These are phyloP conservation scores for Odontamblyopus lacepedii DNA, from an alignment of 2,797 vertebrate species.

Conservation along the genomic window DNA sequence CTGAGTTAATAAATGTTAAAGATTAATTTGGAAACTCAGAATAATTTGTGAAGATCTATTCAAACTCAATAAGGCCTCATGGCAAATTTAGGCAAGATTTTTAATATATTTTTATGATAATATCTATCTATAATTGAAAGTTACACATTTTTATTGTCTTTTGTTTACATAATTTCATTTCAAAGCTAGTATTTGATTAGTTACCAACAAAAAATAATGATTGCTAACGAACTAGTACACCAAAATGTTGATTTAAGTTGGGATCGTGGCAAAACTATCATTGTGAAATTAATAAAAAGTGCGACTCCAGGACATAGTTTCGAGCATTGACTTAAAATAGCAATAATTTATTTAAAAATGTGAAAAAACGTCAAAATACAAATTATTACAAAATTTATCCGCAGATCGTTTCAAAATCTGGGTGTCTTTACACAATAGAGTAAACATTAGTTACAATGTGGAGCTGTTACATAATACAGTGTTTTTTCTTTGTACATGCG, in stretches of 20 bases:
- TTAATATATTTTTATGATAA: neutral
- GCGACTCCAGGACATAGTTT: conserved; percentile 4
- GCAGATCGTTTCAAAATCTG: conserved; percentile 17
- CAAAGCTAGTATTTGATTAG: neutral
- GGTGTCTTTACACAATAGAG: conserved; percentile 18
- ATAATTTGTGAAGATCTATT: too few species aligned
- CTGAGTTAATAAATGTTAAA: neutral
- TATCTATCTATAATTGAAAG: neutral
- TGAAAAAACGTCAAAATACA: conserved; percentile 16
- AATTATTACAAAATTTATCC: conserved; percentile 10
- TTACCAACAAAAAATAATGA: neutral
- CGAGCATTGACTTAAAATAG: conserved; percentile 15
- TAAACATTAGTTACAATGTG: conserved; percentile 24
- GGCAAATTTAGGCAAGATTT: neutral
- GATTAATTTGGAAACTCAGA: neutral
- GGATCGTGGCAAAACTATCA: neutral
- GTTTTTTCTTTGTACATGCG: conserved; percentile 3
- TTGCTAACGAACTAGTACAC: neutral
- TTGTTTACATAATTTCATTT: neutral
- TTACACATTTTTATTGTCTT: neutral
- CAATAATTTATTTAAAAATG: conserved; percentile 19
- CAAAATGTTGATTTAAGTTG: neutral
- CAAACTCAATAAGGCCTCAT: neutral
- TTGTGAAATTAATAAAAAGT: conserved; percentile 6
- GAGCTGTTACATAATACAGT: conserved; percentile 19